A percentile compares a stretch with the other conserved stretches of the same genome.
Evolutionary conservation across 2,797 vertebrate genomes (phyloP).

Genomic region (Chromobotia macracanthus): DNA sequence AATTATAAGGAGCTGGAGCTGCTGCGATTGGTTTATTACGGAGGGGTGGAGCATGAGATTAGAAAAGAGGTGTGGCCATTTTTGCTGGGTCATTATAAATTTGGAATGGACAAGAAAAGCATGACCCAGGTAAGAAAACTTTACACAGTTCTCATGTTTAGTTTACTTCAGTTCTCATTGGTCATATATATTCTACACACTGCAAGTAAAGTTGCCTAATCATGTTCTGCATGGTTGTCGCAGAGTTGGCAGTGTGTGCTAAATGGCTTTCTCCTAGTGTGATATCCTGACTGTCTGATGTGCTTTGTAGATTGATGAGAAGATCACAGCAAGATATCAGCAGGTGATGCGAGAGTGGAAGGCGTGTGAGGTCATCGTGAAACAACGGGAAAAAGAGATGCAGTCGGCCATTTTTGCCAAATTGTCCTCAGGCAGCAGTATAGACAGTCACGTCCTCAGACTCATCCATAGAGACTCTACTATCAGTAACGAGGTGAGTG

Average conservation of each 20-base stretch:
- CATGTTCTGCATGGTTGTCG: not conserved
- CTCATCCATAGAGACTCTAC: slow-evolving; percentile 94
- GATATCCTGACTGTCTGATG: not conserved
- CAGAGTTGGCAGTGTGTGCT: not conserved
- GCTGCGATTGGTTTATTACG: slow-evolving; percentile 90
- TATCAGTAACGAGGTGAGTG: slow-evolving; percentile 91
- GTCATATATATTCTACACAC: too few species aligned
- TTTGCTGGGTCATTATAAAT: slow-evolving; percentile 95
- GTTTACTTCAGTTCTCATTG: not conserved
- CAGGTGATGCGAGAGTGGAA: slow-evolving; percentile 96
- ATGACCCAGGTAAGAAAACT: slow-evolving; percentile 82
- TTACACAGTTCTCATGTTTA: too few species aligned
- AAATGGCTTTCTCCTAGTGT: not conserved
- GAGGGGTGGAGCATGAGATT: slow-evolving; percentile 92
- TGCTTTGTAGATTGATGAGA: slow-evolving; percentile 82
- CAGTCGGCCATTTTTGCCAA: slow-evolving; percentile 89
- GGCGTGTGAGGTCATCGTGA: slow-evolving; percentile 89
- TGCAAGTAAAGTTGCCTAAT: too few species aligned
- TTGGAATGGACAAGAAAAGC: slow-evolving; percentile 94
- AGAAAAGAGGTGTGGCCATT: slow-evolving; percentile 98
- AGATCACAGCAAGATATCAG: slow-evolving; percentile 86
- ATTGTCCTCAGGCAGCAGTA: slow-evolving; percentile 95
- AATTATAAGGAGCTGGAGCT: slow-evolving; percentile 96
- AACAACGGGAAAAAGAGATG: slow-evolving; percentile 91
- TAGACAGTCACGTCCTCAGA: slow-evolving; percentile 92